Evolutionary conservation across 64 coral and sea anemone genomes (phyloP), one percentile per base, ranked within the genome.

Genomic region (Acropora tenuis): DNA sequence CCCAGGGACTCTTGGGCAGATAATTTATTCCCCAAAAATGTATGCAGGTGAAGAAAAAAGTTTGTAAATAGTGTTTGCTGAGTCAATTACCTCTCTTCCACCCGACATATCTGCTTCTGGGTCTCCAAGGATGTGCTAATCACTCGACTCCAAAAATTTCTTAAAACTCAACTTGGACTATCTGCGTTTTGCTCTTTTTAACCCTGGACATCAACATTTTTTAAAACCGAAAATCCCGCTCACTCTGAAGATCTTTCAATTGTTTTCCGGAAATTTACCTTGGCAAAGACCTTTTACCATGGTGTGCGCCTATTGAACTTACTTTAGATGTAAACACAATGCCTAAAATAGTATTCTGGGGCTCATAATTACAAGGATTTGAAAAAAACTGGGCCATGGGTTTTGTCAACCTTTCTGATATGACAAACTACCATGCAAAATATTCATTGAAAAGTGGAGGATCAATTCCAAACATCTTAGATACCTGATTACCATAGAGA

Each of bases 241-340:
- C 8, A 63, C 60, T 63, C 60, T 63, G 60, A 63, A 63, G 60
- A 63, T 74, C 71, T 30, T 74, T 74, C 71, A 74, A 74, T n/a
- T 74, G 71, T 74, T 74, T 74, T 30, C 71, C 71, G n/a, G 71
- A 74, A 74, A 74, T 74, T 74, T 74, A 74, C 71, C 40, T 74
- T 4, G 20, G 71, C n/a, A 74, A 74, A 74, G 71, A 74, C 71
- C 71, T 74, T 74, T 43, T 63, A 63, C 60, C 60, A 63, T 63
- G 60, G 60, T 63, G 60, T 63, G 60, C 60, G 41, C 71, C 71
- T 43, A 74, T 74, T 74, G 71, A 74, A 74, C 71, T 74, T 74
- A 74, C 71, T 74, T 74, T 74, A 74, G 71, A 43, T 74, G 71
- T 43, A 74, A 74, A 74, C 71, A 74, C 71, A 74, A 74, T 74